These are phyloP conservation scores for Zhuqinia jingwanae DNA, from an alignment of 2,888 invertebrate genomes.

Conservation along the genomic window DNA sequence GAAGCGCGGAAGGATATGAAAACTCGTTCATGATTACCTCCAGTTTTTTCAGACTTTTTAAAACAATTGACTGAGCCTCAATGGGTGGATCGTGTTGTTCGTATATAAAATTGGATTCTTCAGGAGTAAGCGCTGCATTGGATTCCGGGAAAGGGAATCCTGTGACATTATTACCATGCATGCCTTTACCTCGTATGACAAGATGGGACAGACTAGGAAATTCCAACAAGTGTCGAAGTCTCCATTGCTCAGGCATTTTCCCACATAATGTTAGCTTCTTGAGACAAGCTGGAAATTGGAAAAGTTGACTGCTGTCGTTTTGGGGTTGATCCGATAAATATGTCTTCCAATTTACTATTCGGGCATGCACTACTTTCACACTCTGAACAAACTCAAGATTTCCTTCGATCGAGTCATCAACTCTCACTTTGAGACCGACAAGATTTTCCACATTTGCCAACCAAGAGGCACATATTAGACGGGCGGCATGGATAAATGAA, in stretches of 20 bases:
- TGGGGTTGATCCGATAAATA: neutral
- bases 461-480: no score
- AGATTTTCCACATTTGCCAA: conserved; percentile 34
- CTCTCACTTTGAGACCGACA: conserved; percentile 47
- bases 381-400: conserved; percentile 60
- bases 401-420: conserved; percentile 51
- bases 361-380: conserved; percentile 60
- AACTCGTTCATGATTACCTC: conserved; percentile 68
- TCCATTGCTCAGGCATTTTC: conserved; percentile 57
- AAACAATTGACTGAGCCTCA: neutral
- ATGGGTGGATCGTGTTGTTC: neutral
- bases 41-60: conserved; percentile 46
- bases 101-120: neutral
- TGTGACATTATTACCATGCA: conserved; percentile 51
- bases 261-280: conserved; percentile 51
- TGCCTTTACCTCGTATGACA: conserved; percentile 55
- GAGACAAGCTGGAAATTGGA: conserved; percentile 56
- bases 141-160: conserved; percentile 14
- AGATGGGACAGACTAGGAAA: conserved; percentile 53
- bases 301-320: neutral
- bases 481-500: no score
- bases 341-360: conserved; percentile 52
- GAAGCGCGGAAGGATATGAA: conserved; percentile 57
- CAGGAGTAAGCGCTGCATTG: neutral
- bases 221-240: conserved; percentile 8